phyloP scores from a whole-genome alignment of 2,797 vertebrate genomes.

The Serranus cabrilla region DNA sequence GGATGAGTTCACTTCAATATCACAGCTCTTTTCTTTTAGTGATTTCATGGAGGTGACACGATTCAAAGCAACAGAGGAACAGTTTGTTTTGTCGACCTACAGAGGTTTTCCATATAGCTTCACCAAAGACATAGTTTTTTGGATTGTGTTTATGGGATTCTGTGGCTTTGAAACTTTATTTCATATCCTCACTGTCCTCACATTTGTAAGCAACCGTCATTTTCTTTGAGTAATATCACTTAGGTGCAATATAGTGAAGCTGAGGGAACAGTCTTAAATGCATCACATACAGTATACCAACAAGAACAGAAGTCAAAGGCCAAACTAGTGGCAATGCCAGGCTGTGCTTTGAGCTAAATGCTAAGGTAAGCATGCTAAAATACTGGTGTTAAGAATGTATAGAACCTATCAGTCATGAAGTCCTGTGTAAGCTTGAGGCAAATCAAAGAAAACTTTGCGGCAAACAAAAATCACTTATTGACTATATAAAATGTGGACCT shows the following conservation, averaged over 20 bases:
- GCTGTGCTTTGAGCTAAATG: neutral
- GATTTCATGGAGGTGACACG: constrained; percentile 5
- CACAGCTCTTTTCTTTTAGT: constrained; percentile 19
- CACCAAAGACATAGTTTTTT: neutral
- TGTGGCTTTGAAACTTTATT: neutral
- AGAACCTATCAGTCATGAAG: no score
- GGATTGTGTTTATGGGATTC: neutral
- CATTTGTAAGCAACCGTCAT: neutral
- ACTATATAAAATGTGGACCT: no score
- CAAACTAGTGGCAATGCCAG: neutral
- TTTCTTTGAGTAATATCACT: neutral
- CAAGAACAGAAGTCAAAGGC: no score
- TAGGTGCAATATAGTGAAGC: neutral
- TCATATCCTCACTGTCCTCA: neutral
- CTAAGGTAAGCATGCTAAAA: neutral
- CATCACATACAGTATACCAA: neutral
- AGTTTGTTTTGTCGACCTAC: neutral
- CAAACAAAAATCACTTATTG: no score
- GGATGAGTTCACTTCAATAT: constrained; percentile 38
- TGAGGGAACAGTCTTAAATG: neutral
- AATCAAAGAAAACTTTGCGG: no score
- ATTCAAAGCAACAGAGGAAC: neutral
- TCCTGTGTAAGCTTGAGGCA: no score
- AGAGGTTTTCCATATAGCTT: constrained; percentile 1
- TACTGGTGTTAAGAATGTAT: no score